Evolutionary conservation across 1,140 invertebrate genomes (phyloP).

Genomic region (Drosophila persimilis): DNA sequence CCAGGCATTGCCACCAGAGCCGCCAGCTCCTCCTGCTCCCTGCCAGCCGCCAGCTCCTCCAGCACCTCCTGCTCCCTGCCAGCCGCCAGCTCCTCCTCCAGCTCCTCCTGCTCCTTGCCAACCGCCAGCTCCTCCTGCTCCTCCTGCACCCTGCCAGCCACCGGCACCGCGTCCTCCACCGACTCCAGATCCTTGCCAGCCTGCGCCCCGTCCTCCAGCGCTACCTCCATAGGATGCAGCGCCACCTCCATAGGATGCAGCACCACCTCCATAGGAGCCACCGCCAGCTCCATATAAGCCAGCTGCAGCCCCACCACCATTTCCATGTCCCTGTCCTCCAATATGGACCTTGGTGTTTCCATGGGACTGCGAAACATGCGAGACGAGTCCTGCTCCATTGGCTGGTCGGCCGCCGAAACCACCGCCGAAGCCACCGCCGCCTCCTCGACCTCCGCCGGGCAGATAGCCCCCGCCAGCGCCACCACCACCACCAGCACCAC

Average conservation of each 20-base stretch:
- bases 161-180: constrained; percentile 25
- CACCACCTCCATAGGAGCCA: constrained; percentile 29
- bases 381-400: constrained; percentile 55
- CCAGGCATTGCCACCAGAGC: constrained; percentile 62
- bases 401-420: constrained; percentile 48
- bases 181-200: constrained; percentile 6
- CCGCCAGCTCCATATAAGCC: not conserved
- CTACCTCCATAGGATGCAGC: constrained; percentile 26
- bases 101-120: constrained; percentile 30
- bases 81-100: constrained; percentile 42
- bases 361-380: constrained; percentile 60
- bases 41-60: constrained; percentile 56
- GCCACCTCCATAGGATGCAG: constrained; percentile 23
- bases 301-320: constrained; percentile 6
- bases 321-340: constrained; percentile 27
- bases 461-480: constrained; percentile 50
- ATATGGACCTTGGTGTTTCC: constrained; percentile 71
- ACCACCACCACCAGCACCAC: constrained; percentile 48
- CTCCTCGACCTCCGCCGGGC: constrained; percentile 45
- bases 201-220: constrained; percentile 27
- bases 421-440: constrained; percentile 24
- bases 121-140: constrained; percentile 22
- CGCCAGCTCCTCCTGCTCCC: constrained; percentile 36
- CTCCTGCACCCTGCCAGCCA: constrained; percentile 7
- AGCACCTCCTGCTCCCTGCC: constrained; percentile 46